phyloP scores from a whole-genome alignment of 35 echinoderm and acorn worm genomes.

The Apostichopus japonicus region DNA sequence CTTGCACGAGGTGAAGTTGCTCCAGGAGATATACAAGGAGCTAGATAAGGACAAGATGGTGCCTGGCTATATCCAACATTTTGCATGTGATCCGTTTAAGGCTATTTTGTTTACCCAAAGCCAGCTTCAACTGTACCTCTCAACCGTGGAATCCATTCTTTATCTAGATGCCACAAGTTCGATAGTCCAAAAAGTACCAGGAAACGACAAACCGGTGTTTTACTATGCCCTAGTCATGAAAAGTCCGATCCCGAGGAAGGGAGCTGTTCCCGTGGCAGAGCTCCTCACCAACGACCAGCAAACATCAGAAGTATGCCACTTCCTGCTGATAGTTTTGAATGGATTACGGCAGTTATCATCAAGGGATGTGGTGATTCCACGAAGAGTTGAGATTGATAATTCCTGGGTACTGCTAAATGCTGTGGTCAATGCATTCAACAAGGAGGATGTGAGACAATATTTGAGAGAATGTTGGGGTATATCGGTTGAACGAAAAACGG shows the following conservation, averaged over 20 bases:
- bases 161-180: conserved; percentile 22
- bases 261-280: conserved; percentile 35
- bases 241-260: conserved; percentile 6
- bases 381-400: conserved; percentile 24
- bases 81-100: background rate
- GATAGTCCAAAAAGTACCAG: conserved; percentile 21
- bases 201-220: conserved; percentile 2
- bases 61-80: background rate
- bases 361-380: background rate
- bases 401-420: conserved; percentile 46
- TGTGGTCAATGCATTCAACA: conserved; percentile 36
- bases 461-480: background rate
- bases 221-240: conserved; percentile 44
- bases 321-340: background rate
- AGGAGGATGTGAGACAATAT: background rate
- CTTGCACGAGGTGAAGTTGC: background rate
- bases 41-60: background rate
- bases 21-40: conserved; percentile 1
- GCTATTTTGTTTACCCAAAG: background rate
- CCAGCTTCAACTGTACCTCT: background rate
- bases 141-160: background rate
- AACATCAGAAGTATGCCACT: conserved; percentile 46
- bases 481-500: too few relatives aligned
- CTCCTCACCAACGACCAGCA: conserved; percentile 46
- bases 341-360: background rate